phyloP scores from a whole-genome alignment of 1,140 invertebrate species.

The Pectinophora gossypiella region DNA sequence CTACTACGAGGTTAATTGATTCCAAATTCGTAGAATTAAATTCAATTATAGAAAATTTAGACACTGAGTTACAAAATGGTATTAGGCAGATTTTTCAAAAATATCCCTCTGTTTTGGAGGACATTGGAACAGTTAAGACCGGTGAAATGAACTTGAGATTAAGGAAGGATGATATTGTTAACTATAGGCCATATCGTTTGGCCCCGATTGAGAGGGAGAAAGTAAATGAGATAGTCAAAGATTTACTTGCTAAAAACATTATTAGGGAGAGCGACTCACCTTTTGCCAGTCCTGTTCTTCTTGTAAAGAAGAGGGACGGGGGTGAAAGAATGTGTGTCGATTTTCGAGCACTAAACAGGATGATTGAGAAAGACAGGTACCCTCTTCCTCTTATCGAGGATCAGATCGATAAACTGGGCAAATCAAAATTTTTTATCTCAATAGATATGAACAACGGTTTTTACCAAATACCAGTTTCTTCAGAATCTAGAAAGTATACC shows the following conservation, averaged over 20 bases:
- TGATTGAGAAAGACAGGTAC: slow-evolving; percentile 4
- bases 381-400: too few relatives aligned
- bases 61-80: neutral
- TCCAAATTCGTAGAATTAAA: neutral
- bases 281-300: slow-evolving; percentile 14
- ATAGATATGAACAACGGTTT: slow-evolving; percentile 11
- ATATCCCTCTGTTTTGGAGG: slow-evolving; percentile 1
- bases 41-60: neutral
- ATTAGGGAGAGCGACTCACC: slow-evolving; percentile 38
- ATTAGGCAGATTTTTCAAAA: neutral
- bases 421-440: slow-evolving; percentile 6
- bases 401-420: too few relatives aligned
- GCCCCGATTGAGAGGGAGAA: slow-evolving; percentile 10
- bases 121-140: neutral
- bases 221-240: slow-evolving; percentile 31
- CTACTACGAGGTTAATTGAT: neutral
- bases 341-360: slow-evolving; percentile 8
- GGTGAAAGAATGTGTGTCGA: slow-evolving; percentile 14
- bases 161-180: neutral
- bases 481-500: too few relatives aligned
- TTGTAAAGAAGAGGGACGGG: slow-evolving; percentile 21
- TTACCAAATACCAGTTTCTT: too few relatives aligned
- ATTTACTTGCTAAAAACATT: slow-evolving; percentile 37
- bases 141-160: slow-evolving; percentile 5
- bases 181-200: slow-evolving; percentile 7